phyloP scores from a whole-genome alignment of 2,113 vertebrate genomes.

The Stigmatopora argus region DNA sequence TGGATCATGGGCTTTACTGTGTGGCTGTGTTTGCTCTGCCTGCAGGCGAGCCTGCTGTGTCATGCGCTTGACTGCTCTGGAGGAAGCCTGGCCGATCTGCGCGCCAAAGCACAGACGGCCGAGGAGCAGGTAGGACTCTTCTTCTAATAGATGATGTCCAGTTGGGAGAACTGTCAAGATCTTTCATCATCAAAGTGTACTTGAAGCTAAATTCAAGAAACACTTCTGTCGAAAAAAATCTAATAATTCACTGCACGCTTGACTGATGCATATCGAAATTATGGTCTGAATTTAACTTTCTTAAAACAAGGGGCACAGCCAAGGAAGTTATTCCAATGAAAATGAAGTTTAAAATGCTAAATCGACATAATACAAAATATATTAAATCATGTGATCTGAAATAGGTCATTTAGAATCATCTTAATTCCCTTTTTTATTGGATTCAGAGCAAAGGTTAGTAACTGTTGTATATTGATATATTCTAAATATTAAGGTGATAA shows the following conservation, averaged over 20 bases:
- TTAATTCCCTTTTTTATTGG: background rate
- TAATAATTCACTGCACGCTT: background rate
- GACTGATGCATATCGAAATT: background rate
- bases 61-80: conserved; percentile 59
- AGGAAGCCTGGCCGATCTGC: conserved; percentile 41
- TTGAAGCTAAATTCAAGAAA: background rate
- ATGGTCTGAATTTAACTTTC: background rate
- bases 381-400: background rate
- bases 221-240: background rate
- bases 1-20: conserved; percentile 67
- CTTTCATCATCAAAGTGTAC: background rate
- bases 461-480: background rate
- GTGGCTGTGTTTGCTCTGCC: conserved; percentile 65
- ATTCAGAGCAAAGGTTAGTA: background rate
- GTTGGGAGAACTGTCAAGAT: conserved; percentile 21
- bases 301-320: background rate
- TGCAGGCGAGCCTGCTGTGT: conserved; percentile 68
- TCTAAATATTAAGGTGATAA: background rate
- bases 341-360: background rate
- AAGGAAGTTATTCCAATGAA: background rate
- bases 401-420: background rate
- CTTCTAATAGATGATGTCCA: conserved; percentile 38
- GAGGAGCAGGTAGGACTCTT: conserved; percentile 60
- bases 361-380: too few species aligned
- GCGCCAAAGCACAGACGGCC: conserved; percentile 46